Base-by-base conservation (phyloP, 2,888 invertebrate species). In the Andrena trimmerana region DNA sequence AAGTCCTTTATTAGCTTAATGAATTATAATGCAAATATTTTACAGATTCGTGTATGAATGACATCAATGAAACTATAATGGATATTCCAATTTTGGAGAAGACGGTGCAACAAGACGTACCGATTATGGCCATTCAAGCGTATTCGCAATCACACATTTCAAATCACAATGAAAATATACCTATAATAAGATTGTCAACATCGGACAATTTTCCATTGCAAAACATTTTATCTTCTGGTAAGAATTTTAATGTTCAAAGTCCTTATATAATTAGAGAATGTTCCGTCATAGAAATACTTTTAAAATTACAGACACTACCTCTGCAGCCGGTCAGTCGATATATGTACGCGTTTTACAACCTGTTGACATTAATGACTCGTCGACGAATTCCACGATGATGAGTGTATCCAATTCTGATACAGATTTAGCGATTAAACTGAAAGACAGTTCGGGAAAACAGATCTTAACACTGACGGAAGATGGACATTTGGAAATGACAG, bases 401-500 rank as follows among this genome's bases (percentile, higher is more conserved):
- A 27, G 33, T 33, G 33, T 52, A 4, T 57, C 80, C 27, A 77
- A 83, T 62, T 42, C 75, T 27, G 59, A 83, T 31, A 24, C 59
- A n/a, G 84, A 85, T 42, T 69, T 84, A 62, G 57, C 84, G 7
- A 65, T 84, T 0, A 88, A 86, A 71, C 59, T 86, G 10, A 86
- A 89, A 59, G 87, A 86, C 13, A 81, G 68, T n/a, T 71, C 86
- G 1, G 78, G 73, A 0, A 94, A 93, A 76, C 93, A 92, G 65
- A 90, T 93, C 81, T 78, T 94, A 20, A 92, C 93, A 2, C 88
- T 94, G 31, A 89, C 91, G n/a, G 93, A 93, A 50, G 94, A 94
- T 81, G 94, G 94, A 27, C 92, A 90, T 84, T 89, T 94, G 52
- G 92, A 93, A 90, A 92, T 94, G 92, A 89, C 93, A 3, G 93